Evolutionary conservation across 2,113 vertebrate species (phyloP).

Genomic region (Gasterosteus nipponicus): DNA sequence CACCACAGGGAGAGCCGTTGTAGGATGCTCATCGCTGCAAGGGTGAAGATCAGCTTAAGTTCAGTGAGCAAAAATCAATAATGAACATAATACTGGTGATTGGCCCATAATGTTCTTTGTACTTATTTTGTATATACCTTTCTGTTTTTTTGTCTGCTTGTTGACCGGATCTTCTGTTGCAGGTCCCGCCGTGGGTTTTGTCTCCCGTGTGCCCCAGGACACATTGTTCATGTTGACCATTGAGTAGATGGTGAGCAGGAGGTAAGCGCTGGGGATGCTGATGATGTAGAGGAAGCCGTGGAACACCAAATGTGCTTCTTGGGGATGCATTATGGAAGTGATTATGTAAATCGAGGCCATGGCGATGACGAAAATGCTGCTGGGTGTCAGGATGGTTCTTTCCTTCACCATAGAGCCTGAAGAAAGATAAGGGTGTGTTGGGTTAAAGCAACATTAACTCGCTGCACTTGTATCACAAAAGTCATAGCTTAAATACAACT

Average conservation of each 20-base stretch:
- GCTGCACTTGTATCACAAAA: neutral
- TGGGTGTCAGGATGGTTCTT: constrained; percentile 71
- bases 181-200: constrained; percentile 2
- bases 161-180: neutral
- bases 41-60: neutral
- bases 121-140: constrained; percentile 26
- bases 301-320: constrained; percentile 66
- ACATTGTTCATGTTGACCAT: constrained; percentile 82
- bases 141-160: constrained; percentile 15
- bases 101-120: neutral
- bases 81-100: too few species aligned
- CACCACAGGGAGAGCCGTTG: neutral
- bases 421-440: neutral
- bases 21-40: constrained; percentile 21
- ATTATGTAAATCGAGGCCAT: constrained; percentile 54
- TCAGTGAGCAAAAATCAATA: neutral
- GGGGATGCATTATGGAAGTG: constrained; percentile 72
- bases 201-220: constrained; percentile 82
- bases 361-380: constrained; percentile 69
- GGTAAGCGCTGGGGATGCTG: constrained; percentile 78
- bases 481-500: neutral
- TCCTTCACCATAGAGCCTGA: constrained; percentile 64
- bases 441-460: neutral
- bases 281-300: constrained; percentile 77
- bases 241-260: constrained; percentile 81